phyloP scores from a whole-genome alignment of 2,888 invertebrate genomes.

The Synanthedon andrenaeformis region DNA sequence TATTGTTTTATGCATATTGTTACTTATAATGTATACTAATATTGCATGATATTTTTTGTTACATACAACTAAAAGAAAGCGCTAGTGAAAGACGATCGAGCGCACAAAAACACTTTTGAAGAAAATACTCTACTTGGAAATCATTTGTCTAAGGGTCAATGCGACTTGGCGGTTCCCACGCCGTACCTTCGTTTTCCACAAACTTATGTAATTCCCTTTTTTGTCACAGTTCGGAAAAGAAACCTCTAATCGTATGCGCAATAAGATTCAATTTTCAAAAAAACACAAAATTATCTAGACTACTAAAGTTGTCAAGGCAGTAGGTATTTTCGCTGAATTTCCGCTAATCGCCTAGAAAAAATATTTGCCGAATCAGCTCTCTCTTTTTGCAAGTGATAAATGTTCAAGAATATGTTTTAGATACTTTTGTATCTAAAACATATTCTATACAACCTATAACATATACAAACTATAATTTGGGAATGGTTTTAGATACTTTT shows the following conservation, averaged over 20 bases:
- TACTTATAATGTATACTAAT: too few relatives aligned
- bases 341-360: constrained; percentile 66
- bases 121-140: constrained; percentile 49
- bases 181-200: constrained; percentile 29
- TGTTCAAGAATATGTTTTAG: constrained; percentile 42
- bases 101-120: constrained; percentile 40
- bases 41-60: too few relatives aligned
- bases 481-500: constrained; percentile 36
- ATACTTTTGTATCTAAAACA: too few relatives aligned
- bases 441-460: too few relatives aligned
- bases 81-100: constrained; percentile 6
- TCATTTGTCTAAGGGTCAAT: constrained; percentile 64
- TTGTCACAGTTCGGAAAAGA: neutral
- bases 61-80: neutral
- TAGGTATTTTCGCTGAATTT: constrained; percentile 58
- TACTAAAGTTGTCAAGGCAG: constrained; percentile 16
- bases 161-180: constrained; percentile 61
- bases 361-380: constrained; percentile 60
- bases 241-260: neutral
- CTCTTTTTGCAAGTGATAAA: constrained; percentile 57
- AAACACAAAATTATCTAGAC: neutral
- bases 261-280: neutral
- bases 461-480: too few relatives aligned
- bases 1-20: too few relatives aligned
- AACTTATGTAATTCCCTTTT: constrained; percentile 6